These are phyloP conservation scores for Nomada goodeniana DNA, from an alignment of 2,888 invertebrate species.

Conservation along the genomic window DNA sequence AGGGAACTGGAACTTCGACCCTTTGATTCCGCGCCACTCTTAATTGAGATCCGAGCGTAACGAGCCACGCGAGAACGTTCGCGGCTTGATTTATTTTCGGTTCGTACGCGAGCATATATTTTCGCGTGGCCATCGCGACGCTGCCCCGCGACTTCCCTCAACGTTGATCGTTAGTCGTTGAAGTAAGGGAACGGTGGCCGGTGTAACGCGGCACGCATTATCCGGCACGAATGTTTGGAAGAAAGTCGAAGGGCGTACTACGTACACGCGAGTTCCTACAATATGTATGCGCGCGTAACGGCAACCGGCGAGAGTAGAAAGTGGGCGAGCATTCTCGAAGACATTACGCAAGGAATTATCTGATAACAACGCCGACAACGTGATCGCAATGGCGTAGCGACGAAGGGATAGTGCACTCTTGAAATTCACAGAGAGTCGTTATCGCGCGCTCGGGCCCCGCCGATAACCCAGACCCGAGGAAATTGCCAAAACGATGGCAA, in stretches of 20 bases:
- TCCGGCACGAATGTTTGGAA: too few species aligned
- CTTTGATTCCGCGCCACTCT: slow-evolving; percentile 49
- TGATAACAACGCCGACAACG: slow-evolving; percentile 45
- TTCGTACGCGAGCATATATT: slow-evolving; percentile 17
- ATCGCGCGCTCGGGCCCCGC: not conserved
- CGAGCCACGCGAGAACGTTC: slow-evolving; percentile 27
- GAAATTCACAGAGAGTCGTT: slow-evolving; percentile 21
- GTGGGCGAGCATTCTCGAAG: slow-evolving; percentile 23
- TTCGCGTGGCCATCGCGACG: not conserved
- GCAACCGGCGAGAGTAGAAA: not conserved
- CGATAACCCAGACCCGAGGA: slow-evolving; percentile 55
- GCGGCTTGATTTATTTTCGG: slow-evolving; percentile 51
- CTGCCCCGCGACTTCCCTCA: not conserved
- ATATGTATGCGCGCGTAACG: not conserved
- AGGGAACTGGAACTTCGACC: slow-evolving; percentile 40
- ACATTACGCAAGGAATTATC: slow-evolving; percentile 48
- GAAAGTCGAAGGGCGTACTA: not conserved
- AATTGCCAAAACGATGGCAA: slow-evolving; percentile 53
- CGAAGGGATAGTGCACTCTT: slow-evolving; percentile 39
- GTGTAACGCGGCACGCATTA: too few species aligned
- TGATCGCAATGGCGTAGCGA: slow-evolving; percentile 1
- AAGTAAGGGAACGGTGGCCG: not conserved
- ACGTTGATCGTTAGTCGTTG: not conserved
- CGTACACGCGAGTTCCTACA: not conserved
- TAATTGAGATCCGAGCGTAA: slow-evolving; percentile 52